Evolutionary conservation across 2,797 vertebrate species (phyloP), one percentile per base, ranked within the genome.

Genomic region (Enteromius unitaeniatus): DNA sequence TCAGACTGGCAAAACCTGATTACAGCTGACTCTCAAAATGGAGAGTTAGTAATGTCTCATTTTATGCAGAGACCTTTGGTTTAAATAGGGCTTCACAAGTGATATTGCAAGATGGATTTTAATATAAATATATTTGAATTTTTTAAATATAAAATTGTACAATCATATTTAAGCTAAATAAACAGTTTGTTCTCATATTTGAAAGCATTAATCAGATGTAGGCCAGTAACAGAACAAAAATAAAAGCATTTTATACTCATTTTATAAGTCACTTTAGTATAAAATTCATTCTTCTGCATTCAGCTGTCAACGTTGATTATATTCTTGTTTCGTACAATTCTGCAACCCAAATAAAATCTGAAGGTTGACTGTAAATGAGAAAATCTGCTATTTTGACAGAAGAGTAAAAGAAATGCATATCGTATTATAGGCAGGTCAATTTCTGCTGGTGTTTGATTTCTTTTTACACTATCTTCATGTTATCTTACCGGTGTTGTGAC

Each of bases 1-100:
- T 64, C 19, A 64, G 40, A 47, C 15, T 26, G 15, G 40, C 40
- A 78, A 64, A 78, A 60, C 58, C 6, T 78, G 76, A 65, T 65
- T 4, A 13, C 3, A 58, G 10, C 2, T 23, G 55, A 58, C 21
- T 58, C 21, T 10, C 53, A 55, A 55, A n/a, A 4, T 58, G n/a
- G 55, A 60, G 23, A 60, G n/a, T 58, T 58, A 58, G 10, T 0
- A 26, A 60, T 5, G 55, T 26, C n/a, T 11, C 4, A 53, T 53
- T 53, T 60, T 5, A 26, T 14, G 11, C 23, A 60, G n/a, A 55
- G 53, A 60, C 55, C 10, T 60, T 60, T 10, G 4, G 55, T 58
- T 3, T 60, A 21, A 55, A 55, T n/a, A 55, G 51, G 10, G 55
- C 10, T 58, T 21, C 3, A 58, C 9, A 58, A 23, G 0, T 58